Conservation (phyloP, 2,888 invertebrate species). For the Spisula solida region DNA sequence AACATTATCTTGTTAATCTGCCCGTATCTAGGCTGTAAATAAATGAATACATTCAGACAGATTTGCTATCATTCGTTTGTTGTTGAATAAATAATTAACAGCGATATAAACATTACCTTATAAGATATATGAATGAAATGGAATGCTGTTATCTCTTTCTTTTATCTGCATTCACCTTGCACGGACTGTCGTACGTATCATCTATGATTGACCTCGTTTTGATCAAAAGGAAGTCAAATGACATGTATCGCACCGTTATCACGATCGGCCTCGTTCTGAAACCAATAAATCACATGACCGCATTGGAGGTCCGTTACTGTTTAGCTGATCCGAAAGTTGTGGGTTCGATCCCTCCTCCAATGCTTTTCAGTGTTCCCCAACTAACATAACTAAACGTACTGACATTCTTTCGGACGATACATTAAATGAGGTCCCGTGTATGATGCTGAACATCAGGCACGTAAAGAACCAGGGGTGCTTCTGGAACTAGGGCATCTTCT, state of each 20-base stretch:
- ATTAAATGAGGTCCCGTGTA: no score
- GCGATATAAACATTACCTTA: constrained; percentile 19
- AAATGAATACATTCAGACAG: not conserved
- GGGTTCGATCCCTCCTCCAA: no score
- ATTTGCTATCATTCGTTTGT: not conserved
- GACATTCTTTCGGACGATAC: no score
- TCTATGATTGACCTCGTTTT: not conserved
- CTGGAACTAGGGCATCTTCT: no score
- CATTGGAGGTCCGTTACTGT: not conserved
- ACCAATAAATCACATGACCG: not conserved
- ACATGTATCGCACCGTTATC: no score
- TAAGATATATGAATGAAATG: constrained; percentile 25
- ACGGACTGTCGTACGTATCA: not conserved
- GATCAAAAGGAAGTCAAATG: constrained; percentile 6
- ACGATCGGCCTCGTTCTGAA: no score
- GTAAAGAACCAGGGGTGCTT: no score
- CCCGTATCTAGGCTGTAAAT: not conserved
- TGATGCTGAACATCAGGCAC: no score
- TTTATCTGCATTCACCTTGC: constrained; percentile 1
- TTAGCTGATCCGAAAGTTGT: no score
- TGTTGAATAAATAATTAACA: constrained; percentile 15
- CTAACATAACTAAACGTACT: no score
- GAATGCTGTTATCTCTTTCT: not conserved
- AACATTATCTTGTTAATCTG: not conserved
- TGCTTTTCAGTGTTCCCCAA: no score